Evolutionary conservation across 2,113 vertebrate species (phyloP).

Genomic region (Bombycilla garrulus): DNA sequence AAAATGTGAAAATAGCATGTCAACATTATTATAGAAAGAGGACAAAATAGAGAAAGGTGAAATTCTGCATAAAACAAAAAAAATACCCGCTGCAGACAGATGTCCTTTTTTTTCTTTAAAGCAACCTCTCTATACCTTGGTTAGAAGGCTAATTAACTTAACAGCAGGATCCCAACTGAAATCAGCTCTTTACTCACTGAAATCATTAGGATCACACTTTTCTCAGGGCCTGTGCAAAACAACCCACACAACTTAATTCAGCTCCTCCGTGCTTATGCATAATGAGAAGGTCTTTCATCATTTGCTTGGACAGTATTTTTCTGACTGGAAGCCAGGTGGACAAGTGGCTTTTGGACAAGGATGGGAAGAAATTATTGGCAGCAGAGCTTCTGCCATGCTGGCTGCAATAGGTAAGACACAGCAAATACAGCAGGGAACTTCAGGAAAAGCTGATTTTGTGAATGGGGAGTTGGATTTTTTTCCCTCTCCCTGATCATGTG

Average conservation of each 20-base stretch:
- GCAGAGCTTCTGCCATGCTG: neutral
- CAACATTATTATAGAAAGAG: neutral
- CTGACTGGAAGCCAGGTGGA: neutral
- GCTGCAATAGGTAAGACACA: neutral
- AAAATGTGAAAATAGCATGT: neutral
- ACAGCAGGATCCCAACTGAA: neutral
- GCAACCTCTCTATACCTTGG: neutral
- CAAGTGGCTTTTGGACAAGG: neutral
- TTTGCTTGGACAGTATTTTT: neutral
- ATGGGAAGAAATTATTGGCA: neutral
- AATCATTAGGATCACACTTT: neutral
- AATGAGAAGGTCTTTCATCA: neutral
- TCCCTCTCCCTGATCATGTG: neutral
- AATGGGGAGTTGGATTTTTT: neutral
- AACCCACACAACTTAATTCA: neutral
- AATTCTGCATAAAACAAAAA: neutral
- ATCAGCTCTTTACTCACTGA: neutral
- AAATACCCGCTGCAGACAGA: neutral
- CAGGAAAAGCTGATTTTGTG: neutral
- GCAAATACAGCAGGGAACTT: neutral
- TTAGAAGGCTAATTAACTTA: conserved; percentile 24
- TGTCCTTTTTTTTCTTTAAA: neutral
- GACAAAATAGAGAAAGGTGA: neutral
- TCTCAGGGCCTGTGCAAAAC: neutral
- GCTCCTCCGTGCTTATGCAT: neutral